phyloP scores from a whole-genome alignment of 2,113 vertebrate species.

The Tringa solitaria region DNA sequence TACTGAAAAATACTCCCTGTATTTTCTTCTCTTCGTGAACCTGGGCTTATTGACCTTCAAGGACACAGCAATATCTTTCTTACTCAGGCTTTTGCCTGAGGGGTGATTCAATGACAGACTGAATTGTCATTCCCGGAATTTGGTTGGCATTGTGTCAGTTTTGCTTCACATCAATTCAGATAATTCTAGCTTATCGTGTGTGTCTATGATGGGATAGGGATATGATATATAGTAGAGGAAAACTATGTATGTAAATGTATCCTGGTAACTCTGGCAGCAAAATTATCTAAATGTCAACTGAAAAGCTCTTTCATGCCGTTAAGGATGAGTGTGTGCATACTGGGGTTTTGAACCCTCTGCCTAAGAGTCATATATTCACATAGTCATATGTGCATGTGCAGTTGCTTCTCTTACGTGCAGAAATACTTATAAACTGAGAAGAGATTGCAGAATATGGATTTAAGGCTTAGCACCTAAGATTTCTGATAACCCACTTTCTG shows the following conservation, averaged over 20 bases:
- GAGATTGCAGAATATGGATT: neutral
- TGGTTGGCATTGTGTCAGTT: conserved; percentile 28
- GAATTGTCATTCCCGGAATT: conserved; percentile 14
- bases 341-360: neutral
- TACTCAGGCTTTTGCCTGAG: neutral
- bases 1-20: neutral
- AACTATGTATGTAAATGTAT: neutral
- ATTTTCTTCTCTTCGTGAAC: neutral
- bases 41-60: conserved; percentile 5
- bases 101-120: neutral
- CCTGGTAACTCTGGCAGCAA: neutral
- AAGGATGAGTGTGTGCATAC: neutral
- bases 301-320: neutral
- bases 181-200: neutral
- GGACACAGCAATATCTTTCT: neutral
- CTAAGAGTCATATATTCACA: neutral
- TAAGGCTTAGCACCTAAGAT: neutral
- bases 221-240: neutral
- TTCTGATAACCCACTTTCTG: neutral
- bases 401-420: neutral
- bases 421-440: neutral
- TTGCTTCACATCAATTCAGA: conserved; percentile 6
- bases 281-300: neutral
- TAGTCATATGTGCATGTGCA: neutral
- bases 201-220: neutral